Evolutionary conservation across 2,888 invertebrate genomes (phyloP), one percentile per base, ranked within the genome.

Genomic region (Euzophera pinguis): DNA sequence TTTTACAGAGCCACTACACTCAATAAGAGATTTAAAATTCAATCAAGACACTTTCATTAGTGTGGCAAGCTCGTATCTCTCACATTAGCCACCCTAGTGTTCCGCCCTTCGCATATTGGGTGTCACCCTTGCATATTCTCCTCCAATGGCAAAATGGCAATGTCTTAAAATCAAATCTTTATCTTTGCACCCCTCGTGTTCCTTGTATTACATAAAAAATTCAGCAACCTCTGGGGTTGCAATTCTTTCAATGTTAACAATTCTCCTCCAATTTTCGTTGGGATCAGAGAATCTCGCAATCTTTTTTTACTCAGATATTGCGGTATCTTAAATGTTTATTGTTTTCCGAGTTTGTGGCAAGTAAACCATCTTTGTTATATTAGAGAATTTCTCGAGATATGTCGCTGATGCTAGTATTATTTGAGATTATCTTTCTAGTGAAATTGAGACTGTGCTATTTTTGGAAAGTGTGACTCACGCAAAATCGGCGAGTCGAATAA

Each of bases 81-180:
- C 53, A 55, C 58, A 58, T 57, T 42, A 41, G 56, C 52, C 52
- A 53, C 50, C 58, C 56, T 63, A 56, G 59, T 63, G 63, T 61
- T 61, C 70, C 77, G 71, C 80, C 74, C 73, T 75, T 69, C 66
- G 58, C 60, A 62, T 62, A 54, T 63, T 71, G 73, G 78, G 78
- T 75, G 77, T 69, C 67, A 73, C 82, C 82, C 81, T 76, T 74
- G 59, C 58, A 68, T 48, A 66, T 63, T 32, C 56, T 65, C 66
- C 61, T 63, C 87, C 86, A 86, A 85, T 84, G 48, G 71, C 57
- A 59, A 54, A 86, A 84, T 84, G 48, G 71, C 57, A 59, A 53
- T 58, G 65, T 64, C 73, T 71, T 73, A 75, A 75, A 76, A 70
- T 75, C 71, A 75, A 74, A 75, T 75, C 73, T 81, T 79, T 78